Conservation (phyloP, 2,888 invertebrate genomes). For the Himalopsyche anomala region DNA sequence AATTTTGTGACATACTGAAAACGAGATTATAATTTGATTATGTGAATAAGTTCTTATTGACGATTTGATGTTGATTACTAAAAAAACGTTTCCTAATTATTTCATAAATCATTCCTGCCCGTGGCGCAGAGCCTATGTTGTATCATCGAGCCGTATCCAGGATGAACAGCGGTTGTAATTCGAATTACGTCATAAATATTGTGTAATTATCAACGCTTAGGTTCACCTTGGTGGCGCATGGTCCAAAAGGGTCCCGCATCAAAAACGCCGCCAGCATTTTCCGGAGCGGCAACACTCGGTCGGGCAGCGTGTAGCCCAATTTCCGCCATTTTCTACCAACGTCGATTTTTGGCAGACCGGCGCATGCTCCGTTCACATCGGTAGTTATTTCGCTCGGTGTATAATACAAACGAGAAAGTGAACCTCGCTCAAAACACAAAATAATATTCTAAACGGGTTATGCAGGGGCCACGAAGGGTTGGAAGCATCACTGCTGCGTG, state of each 20-base stretch:
- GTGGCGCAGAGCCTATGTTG: too few species aligned
- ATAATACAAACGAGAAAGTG: constrained; percentile 72
- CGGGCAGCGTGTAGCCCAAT: not conserved
- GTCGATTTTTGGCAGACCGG: constrained; percentile 20
- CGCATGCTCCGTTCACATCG: not conserved
- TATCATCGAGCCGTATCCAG: too few species aligned
- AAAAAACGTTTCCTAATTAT: too few species aligned
- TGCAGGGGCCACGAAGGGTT: constrained; percentile 63
- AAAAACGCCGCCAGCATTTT: constrained; percentile 3
- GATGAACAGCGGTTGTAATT: too few species aligned
- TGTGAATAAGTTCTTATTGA: too few species aligned
- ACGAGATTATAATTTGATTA: too few species aligned
- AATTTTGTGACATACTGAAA: too few species aligned
- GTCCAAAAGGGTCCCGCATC: not conserved
- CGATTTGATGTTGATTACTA: too few species aligned
- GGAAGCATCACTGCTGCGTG: constrained; percentile 47
- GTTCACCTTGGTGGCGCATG: not conserved
- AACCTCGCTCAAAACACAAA: constrained; percentile 67
- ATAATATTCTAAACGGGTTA: constrained; percentile 65
- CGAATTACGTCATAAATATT: too few species aligned
- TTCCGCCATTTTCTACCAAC: constrained; percentile 29
- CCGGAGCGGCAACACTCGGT: not conserved
- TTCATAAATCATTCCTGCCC: too few species aligned
- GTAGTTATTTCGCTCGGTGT: constrained; percentile 71
- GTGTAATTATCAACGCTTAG: not conserved